Base-by-base conservation (phyloP, 2,888 invertebrate genomes). In the Phengaris alcon region DNA sequence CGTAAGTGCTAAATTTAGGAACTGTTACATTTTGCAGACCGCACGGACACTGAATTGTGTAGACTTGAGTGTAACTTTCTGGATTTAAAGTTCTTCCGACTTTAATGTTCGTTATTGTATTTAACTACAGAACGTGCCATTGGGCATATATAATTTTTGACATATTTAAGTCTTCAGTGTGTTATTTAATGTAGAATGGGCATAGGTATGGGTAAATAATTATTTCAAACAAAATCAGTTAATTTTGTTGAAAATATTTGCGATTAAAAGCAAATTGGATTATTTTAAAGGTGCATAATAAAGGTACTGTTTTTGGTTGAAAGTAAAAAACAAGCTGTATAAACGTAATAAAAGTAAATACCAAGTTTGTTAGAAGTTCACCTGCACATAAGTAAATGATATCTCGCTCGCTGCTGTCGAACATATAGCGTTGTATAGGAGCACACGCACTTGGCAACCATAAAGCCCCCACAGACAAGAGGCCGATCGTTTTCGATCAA, bases 361-460 rank as follows among this genome's bases (percentile, higher is more conserved):
- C 64, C 6, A 13, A 64, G 64, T 64, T 64, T 35, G 64, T 64
- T 64, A 10, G 35, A 64, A 64, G 64, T 64, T 64, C 12, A 64
- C 64, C 64, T 64, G 35, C 35, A 64, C 35, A 35, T 44, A 64
- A 64, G 64, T 48, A 69, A 48, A 48, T 48, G 46, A 69, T 69
- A 15, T 48, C 15, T 69, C n/a, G 48, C 69, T 69, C 48, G 69
- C 69, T 68, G 9, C 13, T 15, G 59, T 35, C 35, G 13, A 46
- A 46, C 46, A 46, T n/a, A n/a, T 13, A 46, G 2, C 35, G 35
- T 35, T 35, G 35, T 35, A 35, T 35, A 2, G 35, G 35, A 4
- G 35, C 35, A 35, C 3, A 35, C 35, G 35, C 22, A 22, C 22
- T 22, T 22, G 22, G 22, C 22, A 22, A 22, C 22, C 22, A 22